Evolutionary conservation across 1,140 invertebrate genomes (phyloP), one percentile per base, ranked within the genome.

Genomic region (Drosophila yakuba): DNA sequence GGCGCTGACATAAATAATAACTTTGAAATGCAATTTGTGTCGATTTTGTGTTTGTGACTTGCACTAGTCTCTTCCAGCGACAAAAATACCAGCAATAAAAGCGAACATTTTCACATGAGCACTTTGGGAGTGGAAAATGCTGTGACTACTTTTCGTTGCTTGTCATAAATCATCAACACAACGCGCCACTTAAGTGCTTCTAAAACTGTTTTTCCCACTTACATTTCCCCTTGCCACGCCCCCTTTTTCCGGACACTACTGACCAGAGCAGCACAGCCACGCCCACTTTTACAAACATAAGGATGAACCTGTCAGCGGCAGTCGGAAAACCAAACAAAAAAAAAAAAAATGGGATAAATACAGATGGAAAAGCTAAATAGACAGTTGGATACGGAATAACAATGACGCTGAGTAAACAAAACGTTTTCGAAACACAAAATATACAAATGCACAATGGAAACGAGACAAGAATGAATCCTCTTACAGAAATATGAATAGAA

Each of bases 131-230:
- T 25, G 55, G 23, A 44, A 71, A 58, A 58, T 12, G 68, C 52
- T 58, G 44, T 41, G 51, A 71, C 66, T 57, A 43, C 67, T 66
- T 76, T 60, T 48, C 62, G 54, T 23, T 51, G 57, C 63, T 71
- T 88, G 84, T 83, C 83, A 88, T 88, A 88, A 88, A 88, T 88
- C 83, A 88, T 86, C 83, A 83, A 76, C 83, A 89, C 72, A 88
- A 88, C 84, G 75, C 79, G 73, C 75, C 84, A 89, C 83, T 89
- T 88, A 89, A 88, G 83, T 88, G 79, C 83, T 76, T 73, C 83
- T 83, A 83, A 88, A 88, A 88, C 84, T 77, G 79, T 83, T 71
- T 39, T 23, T 25, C 25, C 25, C 23, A 36, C 5, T 36, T n/a
- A 15, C 17, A 45, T 45, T 20, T 20, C 43, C 35, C 36, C 36